These are phyloP conservation scores for Potamilus streckersoni DNA, from an alignment of 1,140 invertebrate species.

Conservation along the genomic window DNA sequence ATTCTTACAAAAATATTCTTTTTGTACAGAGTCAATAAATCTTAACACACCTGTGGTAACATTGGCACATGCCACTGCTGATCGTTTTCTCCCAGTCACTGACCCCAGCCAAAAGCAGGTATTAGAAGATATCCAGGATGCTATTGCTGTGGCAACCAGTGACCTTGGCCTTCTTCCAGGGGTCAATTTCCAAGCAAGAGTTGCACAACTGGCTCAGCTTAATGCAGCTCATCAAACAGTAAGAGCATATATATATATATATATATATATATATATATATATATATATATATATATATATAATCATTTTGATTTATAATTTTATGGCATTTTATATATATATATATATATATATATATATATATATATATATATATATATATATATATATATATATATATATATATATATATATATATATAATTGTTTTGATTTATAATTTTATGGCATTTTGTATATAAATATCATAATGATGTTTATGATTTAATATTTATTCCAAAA, in stretches of 20 bases:
- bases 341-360: too few species aligned
- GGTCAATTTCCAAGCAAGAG: slow-evolving; percentile 61
- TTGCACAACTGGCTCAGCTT: slow-evolving; percentile 62
- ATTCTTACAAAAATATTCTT: not conserved
- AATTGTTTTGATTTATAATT: too few species aligned
- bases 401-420: too few species aligned
- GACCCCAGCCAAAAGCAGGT: slow-evolving; percentile 41
- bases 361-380: too few species aligned
- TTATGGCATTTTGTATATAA: too few species aligned
- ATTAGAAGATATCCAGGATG: slow-evolving; percentile 61
- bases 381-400: too few species aligned
- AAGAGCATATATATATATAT: slow-evolving; percentile 14
- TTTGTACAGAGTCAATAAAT: slow-evolving; percentile 54
- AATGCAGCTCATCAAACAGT: slow-evolving; percentile 63
- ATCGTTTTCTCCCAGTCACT: slow-evolving; percentile 36
- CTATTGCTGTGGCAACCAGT: slow-evolving; percentile 63
- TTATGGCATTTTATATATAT: too few species aligned
- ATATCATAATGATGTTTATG: too few species aligned
- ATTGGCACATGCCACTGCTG: slow-evolving; percentile 33
- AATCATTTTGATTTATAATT: too few species aligned
- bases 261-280: too few species aligned
- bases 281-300: too few species aligned
- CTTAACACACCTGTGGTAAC: slow-evolving; percentile 59
- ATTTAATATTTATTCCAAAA: too few species aligned
- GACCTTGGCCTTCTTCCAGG: slow-evolving; percentile 62